Percentiles rank a stretch among this genome's conserved stretches.
These are phyloP conservation scores for Ellobium chinense DNA, from an alignment of 2,888 invertebrate species.

Conservation along the genomic window DNA sequence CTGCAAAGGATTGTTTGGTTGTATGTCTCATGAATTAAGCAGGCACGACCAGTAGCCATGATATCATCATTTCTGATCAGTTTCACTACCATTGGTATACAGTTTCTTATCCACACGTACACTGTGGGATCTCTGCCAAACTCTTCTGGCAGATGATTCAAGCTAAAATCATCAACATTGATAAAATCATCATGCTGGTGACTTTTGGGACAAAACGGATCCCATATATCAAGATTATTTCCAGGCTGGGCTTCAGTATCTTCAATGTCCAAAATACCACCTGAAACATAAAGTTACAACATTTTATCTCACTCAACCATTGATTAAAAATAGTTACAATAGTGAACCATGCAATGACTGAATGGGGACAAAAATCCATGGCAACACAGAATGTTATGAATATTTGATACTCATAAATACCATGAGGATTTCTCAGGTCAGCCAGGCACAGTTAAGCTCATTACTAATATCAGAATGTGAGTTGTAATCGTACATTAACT, in stretches of 20 bases:
- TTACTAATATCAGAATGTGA: no score
- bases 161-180: conserved; percentile 14
- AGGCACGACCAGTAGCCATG: conserved; percentile 35
- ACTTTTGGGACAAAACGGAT: conserved; percentile 28
- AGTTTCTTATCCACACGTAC: conserved; percentile 34
- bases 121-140: conserved; percentile 7
- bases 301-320: no score
- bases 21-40: background rate
- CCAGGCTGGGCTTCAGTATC: background rate
- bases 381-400: background rate
- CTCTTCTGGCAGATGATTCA: conserved; percentile 1
- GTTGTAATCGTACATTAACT: no score
- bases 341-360: background rate
- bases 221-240: conserved; percentile 25
- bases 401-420: background rate
- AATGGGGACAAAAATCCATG: background rate
- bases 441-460: no score
- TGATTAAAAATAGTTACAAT: no score
- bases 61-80: background rate
- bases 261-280: conserved; percentile 22
- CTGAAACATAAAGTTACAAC: conserved; percentile 9
- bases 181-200: conserved; percentile 37
- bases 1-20: background rate
- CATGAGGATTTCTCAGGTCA: background rate
- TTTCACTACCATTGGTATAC: conserved; percentile 26